phyloP scores from a whole-genome alignment of 2,888 invertebrate genomes.

The Melitaea athalia region DNA sequence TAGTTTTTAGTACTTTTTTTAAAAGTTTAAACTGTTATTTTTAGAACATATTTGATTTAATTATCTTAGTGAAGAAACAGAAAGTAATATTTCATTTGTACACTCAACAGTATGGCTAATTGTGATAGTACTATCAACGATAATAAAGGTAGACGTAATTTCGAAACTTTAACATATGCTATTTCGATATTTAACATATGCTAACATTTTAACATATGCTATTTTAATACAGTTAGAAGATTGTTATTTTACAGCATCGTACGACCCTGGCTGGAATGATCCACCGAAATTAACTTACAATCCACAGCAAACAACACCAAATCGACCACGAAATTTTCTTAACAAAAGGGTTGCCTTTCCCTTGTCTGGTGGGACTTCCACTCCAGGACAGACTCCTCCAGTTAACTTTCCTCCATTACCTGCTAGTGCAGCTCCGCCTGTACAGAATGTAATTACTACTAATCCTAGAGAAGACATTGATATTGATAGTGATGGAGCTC shows the following conservation, averaged over 20 bases:
- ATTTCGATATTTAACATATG: too few species aligned
- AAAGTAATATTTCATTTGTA: neutral
- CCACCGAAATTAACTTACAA: conserved; percentile 79
- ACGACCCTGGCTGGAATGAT: conserved; percentile 83
- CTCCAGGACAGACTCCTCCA: conserved; percentile 44
- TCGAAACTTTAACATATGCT: conserved; percentile 1
- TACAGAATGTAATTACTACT: conserved; percentile 30
- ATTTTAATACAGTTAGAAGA: neutral
- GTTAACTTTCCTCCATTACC: conserved; percentile 60
- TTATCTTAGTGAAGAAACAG: neutral
- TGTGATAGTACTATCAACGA: conserved; percentile 45
- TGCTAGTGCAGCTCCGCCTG: conserved; percentile 38
- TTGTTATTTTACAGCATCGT: conserved; percentile 58
- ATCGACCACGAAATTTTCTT: conserved; percentile 71
- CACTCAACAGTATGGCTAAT: conserved; percentile 48
- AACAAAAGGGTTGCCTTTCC: conserved; percentile 82
- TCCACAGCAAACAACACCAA: conserved; percentile 62
- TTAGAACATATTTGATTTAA: neutral
- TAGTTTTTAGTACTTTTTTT: too few species aligned
- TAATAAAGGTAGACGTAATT: conserved; percentile 49
- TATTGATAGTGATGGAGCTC: conserved; percentile 57
- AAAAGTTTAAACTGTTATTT: too few species aligned
- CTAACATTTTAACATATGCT: neutral
- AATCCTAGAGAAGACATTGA: conserved; percentile 37
- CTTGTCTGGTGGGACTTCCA: conserved; percentile 53